Evolutionary conservation across 2,113 vertebrate genomes (phyloP), one percentile per base, ranked within the genome.

Genomic region (Heterotis niloticus): DNA sequence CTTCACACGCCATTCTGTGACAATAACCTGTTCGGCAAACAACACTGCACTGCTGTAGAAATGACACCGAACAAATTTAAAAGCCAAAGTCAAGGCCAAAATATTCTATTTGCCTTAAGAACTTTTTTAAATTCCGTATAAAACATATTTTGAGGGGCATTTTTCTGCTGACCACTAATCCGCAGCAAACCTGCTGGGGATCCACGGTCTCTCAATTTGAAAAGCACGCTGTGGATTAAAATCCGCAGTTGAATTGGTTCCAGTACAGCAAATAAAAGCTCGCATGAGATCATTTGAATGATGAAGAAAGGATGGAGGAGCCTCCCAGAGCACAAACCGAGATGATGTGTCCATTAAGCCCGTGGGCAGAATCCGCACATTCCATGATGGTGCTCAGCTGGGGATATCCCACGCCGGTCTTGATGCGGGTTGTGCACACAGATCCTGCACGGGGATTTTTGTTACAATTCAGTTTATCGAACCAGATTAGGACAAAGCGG

Each of bases 321-420:
- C 60, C 5, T 69, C 18, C 60, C 10, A 28, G 64, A 16, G 73
- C 80, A 92, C 97, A 95, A 85, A 98, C 98, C 2, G 98, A 99
- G 87, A 99, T 98, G 84, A 99, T 99, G 88, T 99, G 97, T 80
- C 98, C 98, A 89, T 98, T 98, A 75, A 99, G 92, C 79, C 98
- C 98, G 0, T 99, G 98, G 62, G 98, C 98, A 1, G 97, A 98
- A 89, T 99, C 98, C 0, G 96, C 95, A 74, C 97, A 99, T 86
- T 99, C 98, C 16, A 99, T 99, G 17, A 99, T 96, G 0, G 97
- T 96, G 14, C 97, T 99, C 77, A 99, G 90, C 84, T 99, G 98
- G 0, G 97, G 98, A 88, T 99, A 99, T 71, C 98, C 98, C 84
- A 99, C 98, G 1, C 98, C 98, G 0, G 98, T 99, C 91, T 99